phyloP scores from a whole-genome alignment of 2,888 invertebrate genomes.

The Machimus atricapillus region DNA sequence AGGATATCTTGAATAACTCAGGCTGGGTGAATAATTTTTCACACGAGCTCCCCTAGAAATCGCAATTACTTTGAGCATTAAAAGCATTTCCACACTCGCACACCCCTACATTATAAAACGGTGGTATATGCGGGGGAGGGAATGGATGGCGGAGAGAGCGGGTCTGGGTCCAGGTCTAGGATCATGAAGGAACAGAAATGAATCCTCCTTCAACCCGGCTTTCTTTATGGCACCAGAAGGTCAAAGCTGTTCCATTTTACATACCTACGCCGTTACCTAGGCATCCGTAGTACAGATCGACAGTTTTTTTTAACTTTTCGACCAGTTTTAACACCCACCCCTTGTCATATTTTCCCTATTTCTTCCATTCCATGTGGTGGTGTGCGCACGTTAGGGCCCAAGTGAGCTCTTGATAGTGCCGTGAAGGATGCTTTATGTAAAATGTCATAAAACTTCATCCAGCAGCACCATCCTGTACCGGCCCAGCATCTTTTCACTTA shows the following conservation, averaged over 20 bases:
- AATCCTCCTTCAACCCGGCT: not conserved
- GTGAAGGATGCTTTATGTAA: not conserved
- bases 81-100: constrained; percentile 1
- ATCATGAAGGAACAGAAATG: not conserved
- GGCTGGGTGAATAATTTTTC: constrained; percentile 16
- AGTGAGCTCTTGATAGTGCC: not conserved
- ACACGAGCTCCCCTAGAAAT: constrained; percentile 2
- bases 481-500: not conserved
- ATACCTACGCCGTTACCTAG: not conserved
- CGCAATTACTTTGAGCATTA: constrained; percentile 33
- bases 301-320: not conserved
- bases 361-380: not conserved
- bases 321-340: not conserved
- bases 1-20: not conserved
- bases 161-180: not conserved
- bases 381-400: not conserved
- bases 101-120: not conserved
- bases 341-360: not conserved
- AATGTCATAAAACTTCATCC: not conserved
- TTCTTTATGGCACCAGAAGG: not conserved
- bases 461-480: not conserved
- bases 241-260: not conserved
- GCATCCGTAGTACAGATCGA: not conserved
- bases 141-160: not conserved
- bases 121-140: not conserved